Evolutionary conservation across 2,113 vertebrate species (phyloP).

Genomic region (Toxostoma redivivum): DNA sequence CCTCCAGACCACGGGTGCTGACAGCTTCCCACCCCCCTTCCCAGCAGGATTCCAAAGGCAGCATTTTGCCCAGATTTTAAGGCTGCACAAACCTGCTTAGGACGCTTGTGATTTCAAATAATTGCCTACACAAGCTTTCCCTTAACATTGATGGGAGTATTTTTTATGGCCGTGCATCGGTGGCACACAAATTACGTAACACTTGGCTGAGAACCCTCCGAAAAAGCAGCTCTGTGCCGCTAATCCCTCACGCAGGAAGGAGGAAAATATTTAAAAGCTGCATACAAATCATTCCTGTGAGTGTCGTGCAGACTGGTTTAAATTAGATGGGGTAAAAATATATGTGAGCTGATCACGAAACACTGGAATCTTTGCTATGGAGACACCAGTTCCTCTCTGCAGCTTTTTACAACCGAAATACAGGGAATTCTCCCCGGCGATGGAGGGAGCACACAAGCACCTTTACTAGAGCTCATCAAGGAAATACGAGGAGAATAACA

Average conservation of each 20-base stretch:
- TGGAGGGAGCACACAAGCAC: neutral
- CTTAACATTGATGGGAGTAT: neutral
- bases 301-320: neutral
- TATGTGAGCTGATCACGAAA: neutral
- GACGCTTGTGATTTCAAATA: neutral
- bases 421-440: neutral
- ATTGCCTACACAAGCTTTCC: neutral
- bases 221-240: neutral
- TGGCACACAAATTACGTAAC: conserved; percentile 33
- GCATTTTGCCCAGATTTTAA: neutral
- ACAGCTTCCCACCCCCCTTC: neutral
- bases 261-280: conserved; percentile 10
- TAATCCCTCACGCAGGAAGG: neutral
- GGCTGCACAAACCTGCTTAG: neutral
- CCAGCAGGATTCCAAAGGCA: neutral
- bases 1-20: neutral
- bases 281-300: conserved; percentile 1
- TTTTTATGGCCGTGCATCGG: neutral
- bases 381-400: neutral
- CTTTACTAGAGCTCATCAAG: neutral
- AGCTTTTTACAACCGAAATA: neutral
- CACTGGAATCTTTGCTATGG: neutral
- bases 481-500: neutral
- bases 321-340: conserved; percentile 32
- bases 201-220: neutral